phyloP scores from a whole-genome alignment of 2,888 invertebrate genomes.

The Atrina japonica region DNA sequence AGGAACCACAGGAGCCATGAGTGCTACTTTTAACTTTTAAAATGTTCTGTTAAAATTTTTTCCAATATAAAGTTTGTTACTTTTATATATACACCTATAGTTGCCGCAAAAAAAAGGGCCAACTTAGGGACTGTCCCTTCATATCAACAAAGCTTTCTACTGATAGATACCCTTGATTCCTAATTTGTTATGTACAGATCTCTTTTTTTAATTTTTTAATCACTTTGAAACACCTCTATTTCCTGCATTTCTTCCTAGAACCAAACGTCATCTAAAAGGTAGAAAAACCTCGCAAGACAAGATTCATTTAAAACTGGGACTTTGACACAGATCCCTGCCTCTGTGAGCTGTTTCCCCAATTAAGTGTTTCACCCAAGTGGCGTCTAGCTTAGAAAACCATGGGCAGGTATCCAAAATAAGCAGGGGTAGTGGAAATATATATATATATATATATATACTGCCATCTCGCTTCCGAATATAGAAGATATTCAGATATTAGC shows the following conservation, averaged over 20 bases:
- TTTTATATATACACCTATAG: no score
- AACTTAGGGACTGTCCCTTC: conserved; percentile 30
- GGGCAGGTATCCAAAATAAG: conserved; percentile 38
- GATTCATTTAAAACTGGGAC: conserved; percentile 54
- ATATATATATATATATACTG: conserved; percentile 42
- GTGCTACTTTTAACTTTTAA: conserved; percentile 4
- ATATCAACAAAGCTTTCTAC: neutral
- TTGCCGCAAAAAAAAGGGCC: conserved; percentile 37
- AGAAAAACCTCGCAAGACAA: conserved; percentile 44
- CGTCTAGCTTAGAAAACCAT: conserved; percentile 33
- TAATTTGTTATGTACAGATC: conserved; percentile 43
- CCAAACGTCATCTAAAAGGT: conserved; percentile 51
- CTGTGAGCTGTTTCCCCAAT: neutral
- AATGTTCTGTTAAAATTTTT: conserved; percentile 25
- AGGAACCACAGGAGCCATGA: conserved; percentile 37
- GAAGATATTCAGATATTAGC: conserved; percentile 38
- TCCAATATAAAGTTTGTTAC: conserved; percentile 32
- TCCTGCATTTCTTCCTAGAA: conserved; percentile 38
- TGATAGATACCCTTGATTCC: conserved; percentile 44
- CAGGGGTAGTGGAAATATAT: conserved; percentile 36
- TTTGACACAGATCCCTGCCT: conserved; percentile 34
- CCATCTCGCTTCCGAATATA: conserved; percentile 39
- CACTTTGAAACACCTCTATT: conserved; percentile 38
- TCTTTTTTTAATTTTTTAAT: conserved; percentile 49
- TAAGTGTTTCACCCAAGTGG: no score